Percentiles rank a stretch among this genome's conserved stretches.
Evolutionary conservation across 2,888 invertebrate genomes (phyloP).

Genomic region (Anoplius nigerrimus): DNA sequence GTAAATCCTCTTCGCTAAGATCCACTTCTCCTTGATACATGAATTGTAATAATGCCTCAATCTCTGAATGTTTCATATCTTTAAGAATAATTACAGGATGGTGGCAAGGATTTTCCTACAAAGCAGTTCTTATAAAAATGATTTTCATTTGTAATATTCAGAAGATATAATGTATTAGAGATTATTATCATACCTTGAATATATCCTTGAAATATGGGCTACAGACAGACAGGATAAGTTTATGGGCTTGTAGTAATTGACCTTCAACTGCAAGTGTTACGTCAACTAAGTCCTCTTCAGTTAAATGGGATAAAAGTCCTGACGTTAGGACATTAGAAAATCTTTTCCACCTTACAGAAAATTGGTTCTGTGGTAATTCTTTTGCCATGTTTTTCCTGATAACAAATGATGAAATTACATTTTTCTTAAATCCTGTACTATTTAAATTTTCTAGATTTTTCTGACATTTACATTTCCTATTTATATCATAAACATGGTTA

Average conservation of each 20-base stretch:
- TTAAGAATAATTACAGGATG: slow-evolving; percentile 65
- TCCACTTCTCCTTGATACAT: slow-evolving; percentile 66
- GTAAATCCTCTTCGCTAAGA: slow-evolving; percentile 61
- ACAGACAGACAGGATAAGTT: slow-evolving; percentile 75
- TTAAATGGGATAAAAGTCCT: slow-evolving; percentile 73
- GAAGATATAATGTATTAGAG: not conserved
- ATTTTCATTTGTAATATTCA: not conserved
- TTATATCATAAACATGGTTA: not conserved
- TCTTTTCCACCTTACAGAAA: slow-evolving; percentile 75
- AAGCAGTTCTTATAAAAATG: not conserved
- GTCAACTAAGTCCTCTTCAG: slow-evolving; percentile 74
- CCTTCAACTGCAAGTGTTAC: slow-evolving; percentile 76
- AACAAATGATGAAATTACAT: not conserved
- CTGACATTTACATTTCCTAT: not conserved
- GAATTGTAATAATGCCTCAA: slow-evolving; percentile 58
- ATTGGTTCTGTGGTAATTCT: slow-evolving; percentile 49
- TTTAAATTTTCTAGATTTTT: not conserved
- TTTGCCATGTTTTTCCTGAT: slow-evolving; percentile 50
- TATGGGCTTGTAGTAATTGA: slow-evolving; percentile 74
- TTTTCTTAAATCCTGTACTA: not conserved
- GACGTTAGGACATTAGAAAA: slow-evolving; percentile 73
- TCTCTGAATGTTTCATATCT: slow-evolving; percentile 59
- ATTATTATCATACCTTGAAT: slow-evolving; percentile 65
- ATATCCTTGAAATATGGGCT: slow-evolving; percentile 76
- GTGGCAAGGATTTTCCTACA: slow-evolving; percentile 59